Conservation (phyloP, 2,797 vertebrate species). For the Cyclura pinguis region DNA sequence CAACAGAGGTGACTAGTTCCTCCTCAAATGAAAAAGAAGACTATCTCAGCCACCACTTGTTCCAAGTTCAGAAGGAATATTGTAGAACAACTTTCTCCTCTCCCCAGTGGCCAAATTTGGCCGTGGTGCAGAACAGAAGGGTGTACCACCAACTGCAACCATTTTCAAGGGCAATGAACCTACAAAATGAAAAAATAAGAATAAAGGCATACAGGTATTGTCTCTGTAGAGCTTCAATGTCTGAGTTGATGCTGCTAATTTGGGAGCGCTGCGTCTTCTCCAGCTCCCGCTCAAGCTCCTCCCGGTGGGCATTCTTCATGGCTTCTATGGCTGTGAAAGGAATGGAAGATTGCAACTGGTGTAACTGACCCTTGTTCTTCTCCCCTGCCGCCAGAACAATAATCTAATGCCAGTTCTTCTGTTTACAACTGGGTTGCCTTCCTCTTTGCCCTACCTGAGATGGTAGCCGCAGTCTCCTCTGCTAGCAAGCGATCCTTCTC, state of each 20-base stretch:
- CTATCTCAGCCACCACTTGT: too few relatives aligned
- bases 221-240: slow-evolving; percentile 91
- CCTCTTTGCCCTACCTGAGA: slow-evolving; percentile 86
- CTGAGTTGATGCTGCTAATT: slow-evolving; percentile 91
- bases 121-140: neutral
- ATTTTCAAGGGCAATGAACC: neutral
- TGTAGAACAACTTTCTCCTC: neutral
- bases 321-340: slow-evolving; percentile 91
- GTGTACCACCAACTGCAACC: too few relatives aligned
- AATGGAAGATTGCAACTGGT: neutral
- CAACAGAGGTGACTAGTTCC: neutral
- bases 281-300: slow-evolving; percentile 89
- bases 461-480: slow-evolving; percentile 96
- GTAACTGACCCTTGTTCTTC: rapidly evolving
- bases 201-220: slow-evolving; percentile 90
- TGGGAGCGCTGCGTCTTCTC: slow-evolving; percentile 95
- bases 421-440: too few relatives aligned
- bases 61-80: neutral
- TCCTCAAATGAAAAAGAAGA: neutral
- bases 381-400: rapidly evolving
- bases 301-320: slow-evolving; percentile 98
- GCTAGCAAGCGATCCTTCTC: slow-evolving; percentile 95
- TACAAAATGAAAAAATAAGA: neutral
- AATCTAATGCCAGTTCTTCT: rapidly evolving
- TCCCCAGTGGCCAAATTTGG: neutral